Evolutionary conservation across 2,113 vertebrate genomes (phyloP), one percentile per base, ranked within the genome.

Genomic region (Puntigrus tetrazona): DNA sequence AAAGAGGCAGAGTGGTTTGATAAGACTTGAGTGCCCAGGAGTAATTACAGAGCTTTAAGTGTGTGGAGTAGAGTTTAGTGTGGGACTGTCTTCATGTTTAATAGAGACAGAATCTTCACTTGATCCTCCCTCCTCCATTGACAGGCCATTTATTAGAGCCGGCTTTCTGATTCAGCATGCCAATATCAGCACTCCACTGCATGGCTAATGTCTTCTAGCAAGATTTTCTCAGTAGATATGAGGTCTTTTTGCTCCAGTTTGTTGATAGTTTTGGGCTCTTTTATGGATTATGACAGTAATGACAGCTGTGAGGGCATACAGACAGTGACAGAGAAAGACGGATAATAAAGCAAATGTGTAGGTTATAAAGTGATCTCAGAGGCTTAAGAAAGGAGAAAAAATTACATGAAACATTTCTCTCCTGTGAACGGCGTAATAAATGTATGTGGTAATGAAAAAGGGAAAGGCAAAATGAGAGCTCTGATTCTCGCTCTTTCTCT

Each of bases 1-100:
- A 85, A 85, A 59, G 50, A 81, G 31, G 50, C 78, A 14, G 63
- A 76, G 74, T 61, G 61, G 83, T 50, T 47, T 77, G 83, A 87
- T 82, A 70, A 81, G 83, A 75, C 50, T 45, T 72, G 70, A 78
- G 67, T 31, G 75, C 41, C 36, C 57, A 78, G 73, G 73, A 82
- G 59, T 77, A 86, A 86, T 67, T 82, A 75, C 45, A 11, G 31
- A 45, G 79, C 47, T 82, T 65, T 76, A 63, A 83, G 43, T 79
- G 83, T 52, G 76, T 29, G 47, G 45, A 29, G 6, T 3, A 16
- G 47, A 43, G 63, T 85, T 38, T 78, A 41, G 52, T 84, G 84
- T 45, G 36, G 50, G 75, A 41, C 9, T 80, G 57, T 84, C 72
- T 67, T 74, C 59, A 34, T 84, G 63, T 45, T 81, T 81, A 70